Conservation (phyloP, 1,140 invertebrate genomes). For the Luehdorfia chinensis region DNA sequence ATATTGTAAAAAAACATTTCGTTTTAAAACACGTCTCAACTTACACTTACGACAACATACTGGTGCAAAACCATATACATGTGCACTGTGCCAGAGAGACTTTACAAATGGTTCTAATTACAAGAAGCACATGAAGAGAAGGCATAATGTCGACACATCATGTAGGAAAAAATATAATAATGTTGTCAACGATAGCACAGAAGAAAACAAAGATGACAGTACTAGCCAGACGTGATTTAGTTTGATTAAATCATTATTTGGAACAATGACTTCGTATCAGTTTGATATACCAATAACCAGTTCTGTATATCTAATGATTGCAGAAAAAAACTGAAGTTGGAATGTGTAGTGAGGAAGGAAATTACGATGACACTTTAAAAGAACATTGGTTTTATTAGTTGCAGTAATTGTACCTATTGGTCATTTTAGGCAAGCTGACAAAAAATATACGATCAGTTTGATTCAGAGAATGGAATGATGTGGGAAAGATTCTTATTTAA, state of each 20-base stretch:
- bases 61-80: constrained; percentile 80
- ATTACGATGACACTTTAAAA: too few species aligned
- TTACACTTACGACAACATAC: constrained; percentile 83
- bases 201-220: not conserved
- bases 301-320: too few species aligned
- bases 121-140: constrained; percentile 86
- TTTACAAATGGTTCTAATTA: constrained; percentile 88
- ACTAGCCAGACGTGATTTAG: not conserved
- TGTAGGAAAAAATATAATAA: constrained; percentile 46
- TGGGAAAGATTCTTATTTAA: too few species aligned
- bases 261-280: not conserved
- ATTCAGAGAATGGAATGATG: too few species aligned
- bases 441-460: too few species aligned
- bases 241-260: not conserved
- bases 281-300: too few species aligned
- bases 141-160: constrained; percentile 78
- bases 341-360: too few species aligned
- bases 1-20: constrained; percentile 85
- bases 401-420: too few species aligned
- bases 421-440: too few species aligned
- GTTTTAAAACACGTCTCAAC: constrained; percentile 84
- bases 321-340: too few species aligned
- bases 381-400: too few species aligned
- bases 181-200: constrained; percentile 8
- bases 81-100: constrained; percentile 81